phyloP scores from a whole-genome alignment of 2,888 invertebrate species.

The Callosobruchus maculatus region DNA sequence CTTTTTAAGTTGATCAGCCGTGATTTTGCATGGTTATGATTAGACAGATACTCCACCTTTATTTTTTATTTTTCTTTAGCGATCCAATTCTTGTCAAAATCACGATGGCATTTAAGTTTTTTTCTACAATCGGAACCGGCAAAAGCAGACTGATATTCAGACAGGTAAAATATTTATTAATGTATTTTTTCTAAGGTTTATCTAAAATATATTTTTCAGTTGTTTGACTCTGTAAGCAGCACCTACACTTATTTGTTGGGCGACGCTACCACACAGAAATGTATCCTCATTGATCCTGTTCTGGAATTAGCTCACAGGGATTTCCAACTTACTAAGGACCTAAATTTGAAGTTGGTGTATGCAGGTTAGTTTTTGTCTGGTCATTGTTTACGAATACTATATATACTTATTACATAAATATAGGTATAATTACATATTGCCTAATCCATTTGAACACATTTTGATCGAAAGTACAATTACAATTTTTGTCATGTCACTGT shows the following conservation, averaged over 20 bases:
- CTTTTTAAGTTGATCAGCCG: background rate
- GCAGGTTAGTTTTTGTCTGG: constrained; percentile 61
- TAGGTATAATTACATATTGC: background rate
- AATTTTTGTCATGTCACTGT: too few relatives aligned
- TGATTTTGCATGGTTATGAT: background rate
- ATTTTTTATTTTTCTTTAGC: background rate
- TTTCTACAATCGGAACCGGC: background rate
- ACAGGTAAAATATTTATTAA: constrained; percentile 22
- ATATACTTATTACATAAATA: background rate
- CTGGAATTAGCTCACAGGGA: constrained; percentile 84
- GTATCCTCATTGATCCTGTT: constrained; percentile 95
- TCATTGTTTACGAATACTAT: background rate
- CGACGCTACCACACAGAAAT: constrained; percentile 70
- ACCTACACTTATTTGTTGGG: constrained; percentile 95
- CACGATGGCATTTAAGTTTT: background rate
- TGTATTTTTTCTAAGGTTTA: constrained; percentile 1
- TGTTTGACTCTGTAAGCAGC: constrained; percentile 86
- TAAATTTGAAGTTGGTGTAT: constrained; percentile 72
- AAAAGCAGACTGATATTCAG: constrained; percentile 20
- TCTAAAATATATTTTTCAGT: constrained; percentile 52
- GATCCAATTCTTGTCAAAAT: background rate
- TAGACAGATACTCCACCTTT: background rate
- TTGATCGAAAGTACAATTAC: too few relatives aligned
- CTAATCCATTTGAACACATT: too few relatives aligned
- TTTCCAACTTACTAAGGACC: constrained; percentile 65